These are phyloP conservation scores for Bombus fervidus DNA, from an alignment of 1,140 invertebrate genomes.

Conservation along the genomic window DNA sequence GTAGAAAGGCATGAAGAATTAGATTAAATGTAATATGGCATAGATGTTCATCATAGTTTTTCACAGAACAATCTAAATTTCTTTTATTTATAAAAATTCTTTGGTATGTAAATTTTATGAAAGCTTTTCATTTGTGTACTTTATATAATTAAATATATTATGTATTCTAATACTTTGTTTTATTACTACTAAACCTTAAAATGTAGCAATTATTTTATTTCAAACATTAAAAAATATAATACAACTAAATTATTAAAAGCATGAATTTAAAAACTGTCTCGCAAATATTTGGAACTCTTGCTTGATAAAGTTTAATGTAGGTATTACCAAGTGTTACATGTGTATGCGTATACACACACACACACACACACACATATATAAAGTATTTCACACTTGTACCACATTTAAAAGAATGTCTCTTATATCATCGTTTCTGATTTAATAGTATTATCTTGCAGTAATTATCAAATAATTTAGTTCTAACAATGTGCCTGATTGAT, in stretches of 20 bases:
- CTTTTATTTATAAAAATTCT: not conserved
- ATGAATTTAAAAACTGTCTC: not conserved
- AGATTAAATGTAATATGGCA: not conserved
- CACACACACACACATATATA: no score
- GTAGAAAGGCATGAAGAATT: not conserved
- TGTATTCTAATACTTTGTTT: not conserved
- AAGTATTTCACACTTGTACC: no score
- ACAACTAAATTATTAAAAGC: not conserved
- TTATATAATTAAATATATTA: conserved; percentile 12
- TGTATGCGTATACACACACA: no score
- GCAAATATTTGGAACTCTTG: not conserved
- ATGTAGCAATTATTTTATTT: not conserved
- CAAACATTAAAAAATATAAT: not conserved
- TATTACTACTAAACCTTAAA: not conserved
- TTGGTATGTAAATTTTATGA: conserved; percentile 8
- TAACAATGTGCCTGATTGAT: not conserved
- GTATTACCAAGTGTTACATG: no score
- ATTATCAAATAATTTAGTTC: no score
- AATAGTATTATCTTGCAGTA: no score
- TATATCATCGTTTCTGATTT: not conserved
- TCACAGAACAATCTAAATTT: not conserved
- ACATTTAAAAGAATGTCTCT: no score
- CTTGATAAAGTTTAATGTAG: not conserved
- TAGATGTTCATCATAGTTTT: not conserved
- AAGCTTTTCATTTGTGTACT: not conserved